Base-by-base conservation (phyloP, 1,140 invertebrate species). In the Ruditapes philippinarum region DNA sequence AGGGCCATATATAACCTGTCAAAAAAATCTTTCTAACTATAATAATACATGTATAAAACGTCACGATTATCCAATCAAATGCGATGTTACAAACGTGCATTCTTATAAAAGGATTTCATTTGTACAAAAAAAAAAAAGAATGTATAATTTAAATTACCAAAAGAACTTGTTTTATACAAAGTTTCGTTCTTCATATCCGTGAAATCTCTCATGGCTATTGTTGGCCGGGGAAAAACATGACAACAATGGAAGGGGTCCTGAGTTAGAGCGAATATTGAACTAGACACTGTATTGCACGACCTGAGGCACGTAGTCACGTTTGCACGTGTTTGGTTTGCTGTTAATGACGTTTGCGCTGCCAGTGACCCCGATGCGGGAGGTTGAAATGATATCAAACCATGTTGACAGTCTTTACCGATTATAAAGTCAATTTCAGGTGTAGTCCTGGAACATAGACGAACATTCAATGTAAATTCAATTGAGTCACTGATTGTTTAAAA, bases 361-460 rank as follows among this genome's bases (percentile, higher is more conserved):
- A 70, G 33, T 36, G 65, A 38, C 7, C 65, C 65, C 2, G 65
- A 70, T 4, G 65, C 65, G 11, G 65, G 38, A 1, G 65, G 65
- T 17, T 70, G 14, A 17, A 70, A 38, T 3, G 31, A 38, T 38
- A 70, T 36, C 1, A 70, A 1, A 1, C 65, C 65, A 70, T 40
- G 65, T 70, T 31, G 4, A 40, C 65, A 70, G 19, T 40, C 65
- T 17, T 70, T 28, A 14, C 65, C 65, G 33, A 70, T 70, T 11
- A 70, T 70, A n/a, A 70, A 70, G 65, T 70, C 65, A 33, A 70
- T 70, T 70, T 70, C 65, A 28, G 33, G 3, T 38, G 65, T 70
- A 1, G 1, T 70, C 1, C 65, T 70, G 17, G n/a, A n/a, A n/a
- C n/a, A n/a, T n/a, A n/a, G n/a, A n/a, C n/a, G 49, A 51, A 51